Base-by-base conservation (phyloP, 2,113 vertebrate species). In the Amphiprion percula region DNA sequence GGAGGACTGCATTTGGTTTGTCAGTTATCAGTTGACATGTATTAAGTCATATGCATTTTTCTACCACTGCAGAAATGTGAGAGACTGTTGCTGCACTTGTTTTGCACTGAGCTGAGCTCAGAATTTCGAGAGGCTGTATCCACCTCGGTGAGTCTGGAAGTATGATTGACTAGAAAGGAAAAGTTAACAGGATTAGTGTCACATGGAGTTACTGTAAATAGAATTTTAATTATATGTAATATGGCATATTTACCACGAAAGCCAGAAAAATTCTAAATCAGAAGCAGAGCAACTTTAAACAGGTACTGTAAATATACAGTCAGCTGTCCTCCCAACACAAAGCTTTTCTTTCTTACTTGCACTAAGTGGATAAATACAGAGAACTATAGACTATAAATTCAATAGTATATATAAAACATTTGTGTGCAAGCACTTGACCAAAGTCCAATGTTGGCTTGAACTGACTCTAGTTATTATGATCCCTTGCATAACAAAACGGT, bases 71-170 rank as follows among this genome's bases (percentile, higher is more conserved):
- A 97, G 96, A 97, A 94, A 73, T 98, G 96, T 79, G 96, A 98
- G 84, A 95, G 96, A 87, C 90, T 98, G 90, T 67, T 96, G 47
- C 93, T 98, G 80, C 94, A 93, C 39, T 87, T 98, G 84, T 95
- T 95, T 92, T 97, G 96, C 93, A 94, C 93, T n/a, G 94, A 91
- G 24, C 94, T 95, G 84, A 96, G 96, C 77, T 93, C 96, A 53
- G 94, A 94, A 0, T 96, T 96, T 82, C 93, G 95, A 0, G 94
- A 96, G 14, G 92, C 95, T 0, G 93, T 92, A 37, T 95, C 95
- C 76, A 94, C 96, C 0, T 61, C 94, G 93, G 96, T 98, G 92
- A 96, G 96, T 88, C 30, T 72, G 68, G 50, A 81, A 60, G 11
- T 49, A 2, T 2, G 5, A 46, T 59, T 58, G 67, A 28, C 24